Base-by-base conservation (phyloP, 2,797 vertebrate genomes). In the Bryconaethiops microstoma region DNA sequence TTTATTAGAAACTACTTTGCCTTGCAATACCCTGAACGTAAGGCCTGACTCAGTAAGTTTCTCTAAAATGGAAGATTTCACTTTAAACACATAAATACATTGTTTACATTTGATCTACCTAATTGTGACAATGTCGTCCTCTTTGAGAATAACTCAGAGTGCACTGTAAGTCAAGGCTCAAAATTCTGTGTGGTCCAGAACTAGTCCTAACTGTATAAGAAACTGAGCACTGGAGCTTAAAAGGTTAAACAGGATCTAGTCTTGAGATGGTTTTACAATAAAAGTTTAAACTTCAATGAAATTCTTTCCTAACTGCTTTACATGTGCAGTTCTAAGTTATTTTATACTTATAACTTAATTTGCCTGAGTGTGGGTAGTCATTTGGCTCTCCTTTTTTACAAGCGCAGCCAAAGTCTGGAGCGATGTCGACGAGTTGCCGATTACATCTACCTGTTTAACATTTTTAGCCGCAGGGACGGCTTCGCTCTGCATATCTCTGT, bases 401-500 rank as follows among this genome's bases (percentile, higher is more conserved):
- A 71, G 67, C 5, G 0, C 16, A 4, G 5, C 7, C 45, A 64
- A 52, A 72, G 39, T 52, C 13, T 21, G 17, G 19, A 57, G 54
- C 40, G 52, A 55, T 39, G 71, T 21, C 39, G 65, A 9, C 16
- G 60, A 48, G 9, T 35, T 13, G 16, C 68, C 54, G 62, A 59
- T 76, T 71, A 59, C 23, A 54, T 78, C 12, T 74, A 60, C 62
- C 74, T 72, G 13, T 52, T 65, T 70, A 48, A 29, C 72, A 48
- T 67, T 72, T 62, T 48, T 19, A 60, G 42, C 74, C 74, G 23
- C 67, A 42, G 57, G 45, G 68, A 69, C n/a, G 68, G 69, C 62
- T 74, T 63, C 70, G 67, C 55, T 74, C 76, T 74, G 77, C 39
- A 35, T 57, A 80, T 74, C 50, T 82, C 83, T 69, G 45, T 62